A percentile compares a stretch with the other conserved stretches of the same genome.
These are phyloP conservation scores for Idaea aversata DNA, from an alignment of 2,888 invertebrate species.

Conservation along the genomic window DNA sequence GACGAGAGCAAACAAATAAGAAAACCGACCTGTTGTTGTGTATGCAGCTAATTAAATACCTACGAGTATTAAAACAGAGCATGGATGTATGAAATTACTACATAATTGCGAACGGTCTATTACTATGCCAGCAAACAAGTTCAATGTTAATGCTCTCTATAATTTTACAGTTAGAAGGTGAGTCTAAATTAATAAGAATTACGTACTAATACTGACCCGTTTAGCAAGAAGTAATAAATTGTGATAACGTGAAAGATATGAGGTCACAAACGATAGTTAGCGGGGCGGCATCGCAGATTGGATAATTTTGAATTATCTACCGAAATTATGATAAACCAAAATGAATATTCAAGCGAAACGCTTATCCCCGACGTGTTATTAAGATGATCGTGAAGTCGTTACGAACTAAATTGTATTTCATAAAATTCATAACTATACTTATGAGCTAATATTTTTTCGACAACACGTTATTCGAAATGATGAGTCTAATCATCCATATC, in stretches of 20 bases:
- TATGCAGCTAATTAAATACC: slow-evolving; percentile 3
- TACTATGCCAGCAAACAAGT: slow-evolving; percentile 2
- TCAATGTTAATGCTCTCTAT: background rate
- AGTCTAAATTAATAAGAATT: slow-evolving; percentile 3
- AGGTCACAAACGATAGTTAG: slow-evolving; percentile 39
- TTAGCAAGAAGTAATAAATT: slow-evolving; percentile 55
- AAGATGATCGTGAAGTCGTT: slow-evolving; percentile 77
- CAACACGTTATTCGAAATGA: slow-evolving; percentile 72
- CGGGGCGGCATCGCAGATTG: slow-evolving; percentile 52
- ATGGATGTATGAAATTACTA: background rate
- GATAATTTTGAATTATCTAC: slow-evolving; percentile 75
- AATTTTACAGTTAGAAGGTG: background rate
- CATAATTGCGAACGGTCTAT: background rate
- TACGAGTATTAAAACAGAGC: slow-evolving; percentile 1
- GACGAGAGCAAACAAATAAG: background rate
- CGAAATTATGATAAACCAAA: slow-evolving; percentile 74
- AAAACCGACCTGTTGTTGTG: background rate
- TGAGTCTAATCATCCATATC: slow-evolving; percentile 39
- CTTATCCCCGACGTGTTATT: slow-evolving; percentile 73
- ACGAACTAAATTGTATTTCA: slow-evolving; percentile 76
- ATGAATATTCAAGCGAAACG: slow-evolving; percentile 78
- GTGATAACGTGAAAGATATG: slow-evolving; percentile 45
- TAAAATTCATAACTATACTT: slow-evolving; percentile 77
- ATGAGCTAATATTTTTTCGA: slow-evolving; percentile 75
- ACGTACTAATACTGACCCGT: background rate